phyloP scores from a whole-genome alignment of 2,888 invertebrate genomes.

The Ormyrus nitidulus region DNA sequence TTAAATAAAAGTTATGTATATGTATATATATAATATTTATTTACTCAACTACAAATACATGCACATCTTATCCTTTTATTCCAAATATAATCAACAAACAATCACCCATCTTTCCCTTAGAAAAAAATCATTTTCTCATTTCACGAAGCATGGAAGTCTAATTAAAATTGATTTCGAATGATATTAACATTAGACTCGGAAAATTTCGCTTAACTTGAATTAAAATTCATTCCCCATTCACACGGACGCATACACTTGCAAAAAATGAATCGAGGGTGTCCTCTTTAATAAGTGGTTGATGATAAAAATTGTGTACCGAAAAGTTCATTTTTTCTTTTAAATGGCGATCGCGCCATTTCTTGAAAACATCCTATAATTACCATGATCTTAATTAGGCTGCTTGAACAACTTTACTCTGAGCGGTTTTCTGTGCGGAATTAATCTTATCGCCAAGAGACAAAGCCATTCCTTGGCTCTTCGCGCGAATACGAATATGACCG shows the following conservation, averaged over 20 bases:
- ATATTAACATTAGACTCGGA: slow-evolving; percentile 47
- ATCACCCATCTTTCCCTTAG: slow-evolving; percentile 27
- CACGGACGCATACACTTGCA: slow-evolving; percentile 35
- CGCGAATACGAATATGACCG: slow-evolving; percentile 98
- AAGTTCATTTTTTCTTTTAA: slow-evolving; percentile 24
- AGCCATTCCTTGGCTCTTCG: slow-evolving; percentile 99
- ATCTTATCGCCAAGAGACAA: slow-evolving; percentile 98
- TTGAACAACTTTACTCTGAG: slow-evolving; percentile 72
- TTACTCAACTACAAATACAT: slow-evolving; percentile 61
- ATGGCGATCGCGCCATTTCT: slow-evolving; percentile 24
- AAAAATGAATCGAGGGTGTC: slow-evolving; percentile 33
- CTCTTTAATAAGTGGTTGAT: slow-evolving; percentile 7
- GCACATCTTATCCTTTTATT: slow-evolving; percentile 48
- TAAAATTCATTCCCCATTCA: slow-evolving; percentile 31
- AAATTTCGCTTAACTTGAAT: slow-evolving; percentile 28
- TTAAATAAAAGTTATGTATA: slow-evolving; percentile 50
- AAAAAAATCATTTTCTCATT: slow-evolving; percentile 40
- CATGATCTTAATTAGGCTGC: slow-evolving; percentile 64
- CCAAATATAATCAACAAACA: slow-evolving; percentile 37
- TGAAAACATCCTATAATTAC: slow-evolving; percentile 35
- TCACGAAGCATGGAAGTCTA: slow-evolving; percentile 28
- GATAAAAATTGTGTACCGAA: slow-evolving; percentile 43
- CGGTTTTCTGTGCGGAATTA: slow-evolving; percentile 90
- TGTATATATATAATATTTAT: slow-evolving; percentile 58
- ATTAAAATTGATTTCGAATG: slow-evolving; percentile 34